A percentile compares a stretch with the other conserved stretches of the same genome.
Conservation (phyloP, 2,888 invertebrate genomes). For the Drosophila acutilabella region DNA sequence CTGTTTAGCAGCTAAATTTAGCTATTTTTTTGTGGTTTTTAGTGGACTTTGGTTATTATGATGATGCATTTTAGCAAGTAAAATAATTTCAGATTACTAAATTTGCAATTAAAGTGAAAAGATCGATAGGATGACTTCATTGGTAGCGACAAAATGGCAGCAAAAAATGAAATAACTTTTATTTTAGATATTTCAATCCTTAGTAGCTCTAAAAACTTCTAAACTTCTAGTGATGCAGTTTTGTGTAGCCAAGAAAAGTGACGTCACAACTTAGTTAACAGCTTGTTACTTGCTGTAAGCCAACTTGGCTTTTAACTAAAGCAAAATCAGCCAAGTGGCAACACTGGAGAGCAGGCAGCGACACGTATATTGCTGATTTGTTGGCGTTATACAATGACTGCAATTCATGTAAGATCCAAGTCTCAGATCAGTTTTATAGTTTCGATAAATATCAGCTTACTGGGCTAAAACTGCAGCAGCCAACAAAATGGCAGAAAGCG, state of each 20-base stretch:
- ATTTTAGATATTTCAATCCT: too few species aligned
- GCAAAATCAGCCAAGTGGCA: background rate
- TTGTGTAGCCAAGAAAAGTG: background rate
- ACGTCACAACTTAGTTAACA: background rate
- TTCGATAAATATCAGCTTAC: slow-evolving; percentile 10
- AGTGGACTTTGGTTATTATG: too few species aligned
- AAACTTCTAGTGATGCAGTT: background rate
- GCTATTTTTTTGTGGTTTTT: too few species aligned
- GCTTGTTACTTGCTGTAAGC: too few species aligned
- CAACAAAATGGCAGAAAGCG: slow-evolving; percentile 7
- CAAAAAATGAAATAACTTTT: too few species aligned
- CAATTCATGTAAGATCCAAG: slow-evolving; percentile 21
- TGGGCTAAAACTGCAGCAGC: slow-evolving; percentile 17
- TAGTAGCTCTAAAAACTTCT: too few species aligned
- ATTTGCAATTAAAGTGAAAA: too few species aligned
- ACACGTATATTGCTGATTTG: slow-evolving; percentile 32
- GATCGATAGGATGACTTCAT: too few species aligned
- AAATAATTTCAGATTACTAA: too few species aligned
- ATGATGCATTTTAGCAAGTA: too few species aligned
- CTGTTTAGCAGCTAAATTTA: background rate
- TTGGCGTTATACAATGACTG: slow-evolving; percentile 41
- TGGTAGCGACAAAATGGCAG: too few species aligned
- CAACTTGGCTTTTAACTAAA: too few species aligned
- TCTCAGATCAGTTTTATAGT: slow-evolving; percentile 10
- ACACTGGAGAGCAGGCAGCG: background rate